Conservation (phyloP, 2,797 vertebrate genomes). For the Telmatherina bonti region DNA sequence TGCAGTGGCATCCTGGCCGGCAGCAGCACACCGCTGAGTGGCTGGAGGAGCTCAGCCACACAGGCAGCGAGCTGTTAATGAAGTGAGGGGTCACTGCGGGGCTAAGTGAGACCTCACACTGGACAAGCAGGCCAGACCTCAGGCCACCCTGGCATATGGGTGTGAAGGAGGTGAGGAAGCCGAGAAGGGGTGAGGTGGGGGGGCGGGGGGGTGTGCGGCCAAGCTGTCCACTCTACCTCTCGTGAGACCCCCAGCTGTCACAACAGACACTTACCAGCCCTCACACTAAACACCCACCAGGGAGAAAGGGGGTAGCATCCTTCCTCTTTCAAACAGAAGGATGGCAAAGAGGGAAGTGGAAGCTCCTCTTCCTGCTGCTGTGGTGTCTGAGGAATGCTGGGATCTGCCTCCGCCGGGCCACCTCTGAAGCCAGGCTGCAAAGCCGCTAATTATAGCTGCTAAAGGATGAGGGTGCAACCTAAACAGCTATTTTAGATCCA, state of each 20-base stretch:
- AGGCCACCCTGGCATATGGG: constrained; percentile 73
- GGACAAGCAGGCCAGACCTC: constrained; percentile 72
- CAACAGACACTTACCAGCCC: constrained; percentile 84
- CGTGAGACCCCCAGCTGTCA: constrained; percentile 80
- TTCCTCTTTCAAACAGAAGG: constrained; percentile 60
- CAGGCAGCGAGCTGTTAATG: constrained; percentile 63
- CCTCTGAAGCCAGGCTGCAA: constrained; percentile 54
- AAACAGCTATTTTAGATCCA: constrained; percentile 68
- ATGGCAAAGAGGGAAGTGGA: constrained; percentile 32
- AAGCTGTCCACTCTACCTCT: constrained; percentile 71
- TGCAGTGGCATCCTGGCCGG: constrained; percentile 9
- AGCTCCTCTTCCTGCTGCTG: constrained; percentile 60
- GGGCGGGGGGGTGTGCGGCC: constrained; percentile 30
- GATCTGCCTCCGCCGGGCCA: constrained; percentile 15
- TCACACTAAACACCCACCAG: constrained; percentile 79
- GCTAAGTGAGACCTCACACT: constrained; percentile 78
- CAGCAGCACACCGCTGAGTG: constrained; percentile 17
- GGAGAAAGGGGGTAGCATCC: constrained; percentile 64
- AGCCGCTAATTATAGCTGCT: constrained; percentile 73
- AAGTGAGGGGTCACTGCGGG: constrained; percentile 70
- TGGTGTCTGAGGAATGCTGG: constrained; percentile 52
- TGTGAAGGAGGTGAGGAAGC: constrained; percentile 71
- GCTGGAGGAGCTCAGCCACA: constrained; percentile 56
- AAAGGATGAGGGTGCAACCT: constrained; percentile 72
- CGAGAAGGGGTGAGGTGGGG: background rate